A percentile compares a stretch with the other conserved stretches of the same genome.
Evolutionary conservation across 2,797 vertebrate species (phyloP).

Genomic region (Lacerta agilis): DNA sequence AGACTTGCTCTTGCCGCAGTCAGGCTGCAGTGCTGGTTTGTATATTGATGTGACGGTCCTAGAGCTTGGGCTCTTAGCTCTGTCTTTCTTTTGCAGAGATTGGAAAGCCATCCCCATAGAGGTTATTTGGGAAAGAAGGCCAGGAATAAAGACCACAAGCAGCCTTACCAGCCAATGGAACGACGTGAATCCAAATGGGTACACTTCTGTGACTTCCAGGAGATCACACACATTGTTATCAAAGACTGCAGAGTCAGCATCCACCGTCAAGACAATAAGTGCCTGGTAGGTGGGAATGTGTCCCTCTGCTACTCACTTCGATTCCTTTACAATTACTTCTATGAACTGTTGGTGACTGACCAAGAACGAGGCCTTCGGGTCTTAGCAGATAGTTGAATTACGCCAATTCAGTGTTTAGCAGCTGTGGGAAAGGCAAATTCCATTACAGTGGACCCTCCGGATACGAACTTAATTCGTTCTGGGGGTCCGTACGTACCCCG

Average conservation of each 20-base stretch:
- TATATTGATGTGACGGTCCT: background rate
- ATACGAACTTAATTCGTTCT: too few species aligned
- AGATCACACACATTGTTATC: conserved; percentile 89
- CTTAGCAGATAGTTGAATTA: too few species aligned
- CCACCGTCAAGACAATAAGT: conserved; percentile 87
- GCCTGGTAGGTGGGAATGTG: conserved; percentile 81
- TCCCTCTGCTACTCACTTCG: background rate
- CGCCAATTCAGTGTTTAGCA: background rate
- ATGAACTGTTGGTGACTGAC: too few species aligned
- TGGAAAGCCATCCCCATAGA: conserved; percentile 39
- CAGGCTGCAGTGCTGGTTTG: background rate
- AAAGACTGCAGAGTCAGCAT: conserved; percentile 81
- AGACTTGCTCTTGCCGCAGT: background rate
- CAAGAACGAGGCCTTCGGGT: too few species aligned
- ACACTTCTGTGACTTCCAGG: conserved; percentile 89
- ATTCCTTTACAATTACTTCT: background rate
- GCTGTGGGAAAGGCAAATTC: background rate
- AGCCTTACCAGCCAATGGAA: conserved; percentile 14
- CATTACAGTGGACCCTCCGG: too few species aligned
- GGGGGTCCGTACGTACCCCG: too few species aligned
- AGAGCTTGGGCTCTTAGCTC: background rate
- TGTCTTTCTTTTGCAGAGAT: fast-evolving
- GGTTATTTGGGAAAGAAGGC: conserved; percentile 70
- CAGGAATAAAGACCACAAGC: conserved; percentile 54
- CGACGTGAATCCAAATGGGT: conserved; percentile 71